phyloP scores from a whole-genome alignment of 2,113 vertebrate species.

The Suncus etruscus region DNA sequence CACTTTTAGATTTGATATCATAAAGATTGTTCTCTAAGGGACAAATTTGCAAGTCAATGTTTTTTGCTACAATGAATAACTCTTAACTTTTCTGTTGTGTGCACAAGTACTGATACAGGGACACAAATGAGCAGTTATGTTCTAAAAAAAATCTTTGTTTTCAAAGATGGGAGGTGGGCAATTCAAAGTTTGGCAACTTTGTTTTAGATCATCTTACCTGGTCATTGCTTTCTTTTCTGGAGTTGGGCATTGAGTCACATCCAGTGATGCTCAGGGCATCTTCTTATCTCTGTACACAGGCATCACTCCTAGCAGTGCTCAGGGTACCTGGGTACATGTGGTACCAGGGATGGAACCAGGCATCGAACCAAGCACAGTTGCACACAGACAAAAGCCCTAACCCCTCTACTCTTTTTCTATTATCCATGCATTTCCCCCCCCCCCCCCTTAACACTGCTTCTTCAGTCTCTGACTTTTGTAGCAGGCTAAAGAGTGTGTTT shows the following conservation, averaged over 20 bases:
- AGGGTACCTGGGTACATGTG: too few species aligned
- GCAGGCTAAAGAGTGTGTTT: not conserved
- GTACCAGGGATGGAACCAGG: too few species aligned
- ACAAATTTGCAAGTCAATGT: not conserved
- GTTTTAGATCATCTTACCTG: not conserved
- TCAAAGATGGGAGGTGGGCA: not conserved
- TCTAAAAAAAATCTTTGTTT: constrained; percentile 53
- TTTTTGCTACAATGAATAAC: not conserved
- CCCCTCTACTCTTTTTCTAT: too few species aligned
- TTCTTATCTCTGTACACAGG: too few species aligned
- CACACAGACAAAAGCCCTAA: too few species aligned
- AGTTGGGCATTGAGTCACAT: too few species aligned
- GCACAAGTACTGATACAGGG: not conserved
- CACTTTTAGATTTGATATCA: not conserved
- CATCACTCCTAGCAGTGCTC: too few species aligned
- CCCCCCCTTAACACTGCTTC: not conserved
- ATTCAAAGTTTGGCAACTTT: not conserved
- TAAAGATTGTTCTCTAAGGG: not conserved
- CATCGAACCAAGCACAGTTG: too few species aligned
- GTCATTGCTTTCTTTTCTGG: not conserved
- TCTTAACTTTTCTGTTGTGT: not conserved
- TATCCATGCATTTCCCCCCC: too few species aligned
- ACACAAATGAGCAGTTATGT: not conserved
- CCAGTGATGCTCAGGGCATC: too few species aligned
- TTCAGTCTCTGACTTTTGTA: not conserved